A percentile compares a stretch with the other conserved stretches of the same genome.
phyloP scores from a whole-genome alignment of 2,888 invertebrate species.

The Pheosia gnoma region DNA sequence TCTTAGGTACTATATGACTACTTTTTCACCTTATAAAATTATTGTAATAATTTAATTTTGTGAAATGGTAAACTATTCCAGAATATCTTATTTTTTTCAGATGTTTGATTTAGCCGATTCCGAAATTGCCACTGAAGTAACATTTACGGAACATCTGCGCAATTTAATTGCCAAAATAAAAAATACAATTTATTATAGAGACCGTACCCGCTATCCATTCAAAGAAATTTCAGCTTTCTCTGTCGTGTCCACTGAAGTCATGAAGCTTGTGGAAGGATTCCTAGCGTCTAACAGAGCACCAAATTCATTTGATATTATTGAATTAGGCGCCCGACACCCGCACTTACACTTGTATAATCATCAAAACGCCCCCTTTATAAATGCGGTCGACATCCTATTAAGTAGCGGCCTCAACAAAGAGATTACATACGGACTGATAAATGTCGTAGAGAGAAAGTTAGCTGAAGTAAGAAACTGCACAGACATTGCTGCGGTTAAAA shows the following conservation, averaged over 20 bases:
- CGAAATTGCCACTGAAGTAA: conserved; percentile 86
- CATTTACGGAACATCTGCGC: conserved; percentile 87
- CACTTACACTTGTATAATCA: conserved; percentile 78
- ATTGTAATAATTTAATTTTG: too few species aligned
- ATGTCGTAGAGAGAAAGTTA: conserved; percentile 77
- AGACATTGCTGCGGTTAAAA: conserved; percentile 72
- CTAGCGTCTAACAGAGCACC: conserved; percentile 76
- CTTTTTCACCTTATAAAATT: too few species aligned
- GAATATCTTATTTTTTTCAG: conserved; percentile 70
- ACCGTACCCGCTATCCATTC: conserved; percentile 73
- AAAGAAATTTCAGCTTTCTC: conserved; percentile 83
- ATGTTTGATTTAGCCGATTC: conserved; percentile 87
- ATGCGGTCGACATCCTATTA: conserved; percentile 76
- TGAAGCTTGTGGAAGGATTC: conserved; percentile 85
- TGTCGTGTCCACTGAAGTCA: conserved; percentile 85
- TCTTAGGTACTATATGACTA: too few species aligned
- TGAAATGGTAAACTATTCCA: too few species aligned
- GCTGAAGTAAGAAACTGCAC: conserved; percentile 74
- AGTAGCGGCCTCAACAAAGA: conserved; percentile 79
- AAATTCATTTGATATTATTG: conserved; percentile 77
- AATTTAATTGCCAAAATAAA: conserved; percentile 79
- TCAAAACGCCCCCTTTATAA: conserved; percentile 78
- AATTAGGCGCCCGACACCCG: conserved; percentile 72
- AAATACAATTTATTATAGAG: conserved; percentile 75
- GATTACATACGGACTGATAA: conserved; percentile 78